Conservation (phyloP, 2,113 vertebrate genomes). For the Pristiophorus japonicus region DNA sequence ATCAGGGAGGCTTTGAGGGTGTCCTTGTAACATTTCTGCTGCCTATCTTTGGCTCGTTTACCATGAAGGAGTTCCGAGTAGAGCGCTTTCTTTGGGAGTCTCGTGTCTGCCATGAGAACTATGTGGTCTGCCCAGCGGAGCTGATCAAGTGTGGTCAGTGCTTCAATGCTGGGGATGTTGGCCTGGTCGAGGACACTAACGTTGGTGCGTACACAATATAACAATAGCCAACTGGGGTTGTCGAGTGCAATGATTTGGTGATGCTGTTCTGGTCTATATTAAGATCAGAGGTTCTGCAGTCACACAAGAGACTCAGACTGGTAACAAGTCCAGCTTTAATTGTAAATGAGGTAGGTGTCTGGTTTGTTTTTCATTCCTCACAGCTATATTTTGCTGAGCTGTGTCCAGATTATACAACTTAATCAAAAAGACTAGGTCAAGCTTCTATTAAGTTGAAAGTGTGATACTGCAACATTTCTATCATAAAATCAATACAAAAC, state of each 20-base stretch:
- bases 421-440: conserved; percentile 22
- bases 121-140: too few species aligned
- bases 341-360: not conserved
- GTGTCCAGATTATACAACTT: not conserved
- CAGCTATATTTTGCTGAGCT: not conserved
- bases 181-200: too few species aligned
- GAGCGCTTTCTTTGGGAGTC: too few species aligned
- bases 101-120: too few species aligned
- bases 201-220: not conserved
- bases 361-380: not conserved
- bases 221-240: not conserved
- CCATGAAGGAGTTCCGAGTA: too few species aligned
- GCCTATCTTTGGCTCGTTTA: too few species aligned
- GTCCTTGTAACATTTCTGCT: too few species aligned
- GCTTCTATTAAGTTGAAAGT: not conserved
- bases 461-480: not conserved
- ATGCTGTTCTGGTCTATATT: not conserved
- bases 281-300: not conserved
- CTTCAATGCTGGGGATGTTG: too few species aligned
- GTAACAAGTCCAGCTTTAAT: not conserved
- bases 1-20: too few species aligned
- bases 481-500: conserved; percentile 31
- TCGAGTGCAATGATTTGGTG: not conserved
- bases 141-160: too few species aligned
- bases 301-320: not conserved